A percentile compares a stretch with the other conserved stretches of the same genome.
phyloP scores from a whole-genome alignment of 2,113 vertebrate genomes.

The Alligator sinensis region DNA sequence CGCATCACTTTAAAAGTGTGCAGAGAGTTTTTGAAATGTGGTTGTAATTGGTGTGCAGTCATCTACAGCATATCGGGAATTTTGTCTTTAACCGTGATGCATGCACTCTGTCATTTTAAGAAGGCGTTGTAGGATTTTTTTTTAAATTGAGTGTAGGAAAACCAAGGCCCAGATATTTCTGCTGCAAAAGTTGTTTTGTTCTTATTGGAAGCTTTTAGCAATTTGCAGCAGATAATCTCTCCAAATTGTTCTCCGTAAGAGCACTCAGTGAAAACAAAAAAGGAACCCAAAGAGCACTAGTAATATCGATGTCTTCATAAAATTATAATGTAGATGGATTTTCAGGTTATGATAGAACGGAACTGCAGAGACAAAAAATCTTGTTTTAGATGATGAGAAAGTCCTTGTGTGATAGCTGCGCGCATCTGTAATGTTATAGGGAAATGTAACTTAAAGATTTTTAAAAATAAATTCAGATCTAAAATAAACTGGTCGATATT shows the following conservation, averaged over 20 bases:
- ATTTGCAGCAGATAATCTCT: background rate
- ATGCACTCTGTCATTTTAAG: background rate
- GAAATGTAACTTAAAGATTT: background rate
- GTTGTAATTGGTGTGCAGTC: conserved; percentile 39
- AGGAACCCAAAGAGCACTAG: background rate
- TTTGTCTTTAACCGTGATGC: background rate
- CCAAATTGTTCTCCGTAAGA: background rate
- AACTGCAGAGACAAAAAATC: background rate
- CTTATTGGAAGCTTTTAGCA: background rate
- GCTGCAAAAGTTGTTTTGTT: background rate
- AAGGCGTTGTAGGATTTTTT: background rate
- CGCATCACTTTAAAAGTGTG: background rate
- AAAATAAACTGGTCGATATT: background rate
- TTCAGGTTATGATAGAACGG: background rate
- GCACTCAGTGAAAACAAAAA: background rate
- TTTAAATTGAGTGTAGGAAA: background rate
- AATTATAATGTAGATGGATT: background rate
- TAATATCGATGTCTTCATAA: background rate
- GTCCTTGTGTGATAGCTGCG: background rate
- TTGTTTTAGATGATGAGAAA: background rate
- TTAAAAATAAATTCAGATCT: background rate
- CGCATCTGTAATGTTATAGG: background rate
- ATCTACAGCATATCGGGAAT: background rate
- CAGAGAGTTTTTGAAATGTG: conserved; percentile 42
- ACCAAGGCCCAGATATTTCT: background rate